Base-by-base conservation (phyloP, 2,888 invertebrate genomes). In the Lasioglossum vierecki region DNA sequence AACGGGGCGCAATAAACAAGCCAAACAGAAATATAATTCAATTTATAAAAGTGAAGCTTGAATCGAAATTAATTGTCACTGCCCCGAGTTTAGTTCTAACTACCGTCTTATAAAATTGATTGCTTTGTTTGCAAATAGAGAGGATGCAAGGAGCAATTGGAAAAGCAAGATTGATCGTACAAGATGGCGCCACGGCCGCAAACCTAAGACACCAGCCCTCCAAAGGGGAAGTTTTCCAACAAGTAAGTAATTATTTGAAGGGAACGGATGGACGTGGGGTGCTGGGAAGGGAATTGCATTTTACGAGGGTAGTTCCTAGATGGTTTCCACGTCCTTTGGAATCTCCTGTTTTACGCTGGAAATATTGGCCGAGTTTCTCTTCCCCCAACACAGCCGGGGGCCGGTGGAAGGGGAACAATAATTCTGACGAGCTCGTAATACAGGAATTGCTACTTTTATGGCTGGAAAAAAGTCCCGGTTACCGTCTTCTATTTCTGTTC, bases 401-500 rank as follows among this genome's bases (percentile, higher is more conserved):
- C 22, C 22, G 22, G 22, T 53, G 26, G 74, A 44, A 30, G 66
- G 53, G 15, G 74, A 44, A 60, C 77, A 79, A 85, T 82, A 79
- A 86, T 79, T 73, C 68, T 5, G 41, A 66, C 60, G 77, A 82
- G 46, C 66, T 72, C 77, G 76, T 79, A 53, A 77, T 35, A 39
- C 71, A 41, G 75, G 63, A 80, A 86, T 76, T 80, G 79, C 74
- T 75, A 66, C 44, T 77, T 85, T 82, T 82, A 85, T 73, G 57
- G 73, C 78, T 15, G 66, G 39, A 68, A 81, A 68, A 68, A 73
- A 81, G 74, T 76, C 70, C 71, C 6, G 35, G 44, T 63, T 44
- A 35, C 49, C 53, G n/a, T 66, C 77, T 35, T 82, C 81, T 86
- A 86, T 86, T 85, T 86, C 80, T 77, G 68, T 68, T 78, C 13